A percentile compares a stretch with the other conserved stretches of the same genome.
These are phyloP conservation scores for Apodemus speciosus DNA, from an alignment of 2,113 vertebrate species.

Conservation along the genomic window DNA sequence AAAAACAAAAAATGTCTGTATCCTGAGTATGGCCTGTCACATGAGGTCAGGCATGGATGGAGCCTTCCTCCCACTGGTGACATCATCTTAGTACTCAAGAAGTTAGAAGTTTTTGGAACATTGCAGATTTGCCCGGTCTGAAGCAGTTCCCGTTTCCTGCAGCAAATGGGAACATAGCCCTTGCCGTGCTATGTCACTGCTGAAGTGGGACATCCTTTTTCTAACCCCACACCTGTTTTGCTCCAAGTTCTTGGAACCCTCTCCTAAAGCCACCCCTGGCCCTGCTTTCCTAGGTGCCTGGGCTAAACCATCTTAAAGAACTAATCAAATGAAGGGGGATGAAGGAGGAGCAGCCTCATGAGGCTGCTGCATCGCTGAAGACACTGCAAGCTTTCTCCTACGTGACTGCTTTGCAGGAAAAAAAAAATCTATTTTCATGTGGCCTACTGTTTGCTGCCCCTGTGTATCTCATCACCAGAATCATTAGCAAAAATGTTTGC, in stretches of 20 bases:
- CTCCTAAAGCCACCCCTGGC: background rate
- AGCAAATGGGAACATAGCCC: background rate
- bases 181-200: too few species aligned
- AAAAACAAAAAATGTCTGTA: background rate
- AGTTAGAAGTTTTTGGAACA: background rate
- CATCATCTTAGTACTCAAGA: background rate
- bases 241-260: background rate
- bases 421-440: constrained; percentile 65
- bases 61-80: background rate
- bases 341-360: constrained; percentile 18
- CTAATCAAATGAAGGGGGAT: constrained; percentile 26
- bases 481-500: constrained; percentile 57
- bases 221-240: background rate
- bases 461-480: constrained; percentile 66
- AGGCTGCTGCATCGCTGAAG: background rate
- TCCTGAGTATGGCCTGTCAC: background rate
- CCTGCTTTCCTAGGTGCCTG: background rate
- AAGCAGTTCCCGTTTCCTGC: too few species aligned
- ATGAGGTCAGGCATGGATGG: too few species aligned
- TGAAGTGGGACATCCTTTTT: rapidly evolving
- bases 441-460: constrained; percentile 56
- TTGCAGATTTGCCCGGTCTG: rapidly evolving
- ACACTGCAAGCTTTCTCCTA: constrained; percentile 26
- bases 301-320: constrained; percentile 29
- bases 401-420: background rate